Conservation (phyloP, 1,140 invertebrate genomes). For the Maniola jurtina region DNA sequence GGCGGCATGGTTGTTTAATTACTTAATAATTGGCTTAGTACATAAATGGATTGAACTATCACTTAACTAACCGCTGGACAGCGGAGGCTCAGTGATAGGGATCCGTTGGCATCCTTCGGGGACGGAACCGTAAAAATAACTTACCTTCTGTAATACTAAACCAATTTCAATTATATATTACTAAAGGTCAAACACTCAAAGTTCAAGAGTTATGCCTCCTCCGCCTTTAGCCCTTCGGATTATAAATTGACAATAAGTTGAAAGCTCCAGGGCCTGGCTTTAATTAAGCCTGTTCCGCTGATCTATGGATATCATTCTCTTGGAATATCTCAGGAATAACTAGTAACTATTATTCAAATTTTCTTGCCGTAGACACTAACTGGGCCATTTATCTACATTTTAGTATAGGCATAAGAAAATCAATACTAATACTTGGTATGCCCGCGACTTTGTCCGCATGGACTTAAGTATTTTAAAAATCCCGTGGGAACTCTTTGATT, state of each 20-base stretch:
- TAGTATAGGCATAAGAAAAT: no score
- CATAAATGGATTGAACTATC: no score
- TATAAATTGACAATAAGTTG: constrained; percentile 5
- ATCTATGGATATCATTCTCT: background rate
- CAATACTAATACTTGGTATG: no score
- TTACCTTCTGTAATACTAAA: background rate
- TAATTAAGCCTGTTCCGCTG: background rate
- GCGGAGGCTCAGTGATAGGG: no score
- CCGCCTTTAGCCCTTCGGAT: background rate
- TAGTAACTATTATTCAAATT: background rate
- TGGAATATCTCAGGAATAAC: background rate
- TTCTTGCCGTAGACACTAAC: no score
- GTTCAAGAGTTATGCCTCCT: background rate
- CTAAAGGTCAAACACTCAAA: background rate
- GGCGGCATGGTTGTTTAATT: background rate
- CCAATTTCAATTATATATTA: background rate
- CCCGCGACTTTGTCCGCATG: no score
- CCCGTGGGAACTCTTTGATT: no score
- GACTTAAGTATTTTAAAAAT: no score
- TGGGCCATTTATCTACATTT: no score
- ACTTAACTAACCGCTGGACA: no score
- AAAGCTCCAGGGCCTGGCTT: background rate
- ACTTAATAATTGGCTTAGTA: background rate
- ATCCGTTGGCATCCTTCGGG: no score
- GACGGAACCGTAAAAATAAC: no score